phyloP scores from a whole-genome alignment of 2,797 vertebrate genomes.

The Anguilla pacifica region DNA sequence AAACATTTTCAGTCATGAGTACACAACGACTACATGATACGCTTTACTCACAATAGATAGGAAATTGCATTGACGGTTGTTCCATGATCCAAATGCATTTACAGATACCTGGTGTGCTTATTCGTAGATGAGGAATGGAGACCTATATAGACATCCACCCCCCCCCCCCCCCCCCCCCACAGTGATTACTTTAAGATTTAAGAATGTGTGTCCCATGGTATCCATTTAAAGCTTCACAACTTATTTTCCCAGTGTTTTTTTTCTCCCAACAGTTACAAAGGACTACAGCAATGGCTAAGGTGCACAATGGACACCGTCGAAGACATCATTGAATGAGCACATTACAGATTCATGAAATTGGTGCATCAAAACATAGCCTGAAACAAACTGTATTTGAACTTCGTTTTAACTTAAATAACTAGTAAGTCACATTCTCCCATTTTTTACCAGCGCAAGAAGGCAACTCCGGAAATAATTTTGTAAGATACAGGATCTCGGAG shows the following conservation, averaged over 20 bases:
- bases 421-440: background rate
- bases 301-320: constrained; percentile 16
- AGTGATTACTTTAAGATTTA: background rate
- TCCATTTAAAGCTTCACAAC: background rate
- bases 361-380: too few relatives aligned
- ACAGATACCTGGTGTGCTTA: too few relatives aligned
- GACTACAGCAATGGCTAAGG: background rate
- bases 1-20: constrained; percentile 40
- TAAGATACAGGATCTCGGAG: background rate
- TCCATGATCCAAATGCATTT: background rate
- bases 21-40: background rate
- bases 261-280: background rate
- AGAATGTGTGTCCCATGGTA: background rate
- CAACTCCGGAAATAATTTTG: constrained; percentile 36
- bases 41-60: background rate
- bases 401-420: background rate
- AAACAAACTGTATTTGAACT: background rate
- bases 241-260: background rate
- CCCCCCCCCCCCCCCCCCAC: too few relatives aligned
- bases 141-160: background rate
- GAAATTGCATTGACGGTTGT: background rate
- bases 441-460: background rate
- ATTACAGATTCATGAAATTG: background rate
- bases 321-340: background rate
- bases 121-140: background rate